Percentiles rank a stretch among this genome's conserved stretches.
phyloP scores from a whole-genome alignment of 2,113 vertebrate genomes.

The Neogobius melanostomus region DNA sequence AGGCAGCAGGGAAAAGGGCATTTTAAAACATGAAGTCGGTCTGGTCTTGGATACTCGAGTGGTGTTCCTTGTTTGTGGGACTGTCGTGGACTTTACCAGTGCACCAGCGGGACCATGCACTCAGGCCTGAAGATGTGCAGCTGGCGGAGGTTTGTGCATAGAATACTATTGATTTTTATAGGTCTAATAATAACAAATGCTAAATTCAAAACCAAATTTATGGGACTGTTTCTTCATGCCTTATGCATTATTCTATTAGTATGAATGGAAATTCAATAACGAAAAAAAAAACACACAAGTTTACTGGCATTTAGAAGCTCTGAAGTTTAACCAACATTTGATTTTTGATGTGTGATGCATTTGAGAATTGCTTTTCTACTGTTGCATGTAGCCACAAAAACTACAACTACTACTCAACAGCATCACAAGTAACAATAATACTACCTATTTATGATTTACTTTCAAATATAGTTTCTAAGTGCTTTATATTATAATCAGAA shows the following conservation, averaged over 20 bases:
- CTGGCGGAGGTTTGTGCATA: conserved; percentile 68
- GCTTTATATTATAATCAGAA: no score
- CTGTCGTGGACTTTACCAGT: conserved; percentile 48
- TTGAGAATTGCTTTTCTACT: background rate
- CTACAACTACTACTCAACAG: no score
- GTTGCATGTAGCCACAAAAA: no score
- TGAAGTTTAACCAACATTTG: background rate
- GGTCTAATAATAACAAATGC: background rate
- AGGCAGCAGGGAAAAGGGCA: conserved; percentile 25
- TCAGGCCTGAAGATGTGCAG: conserved; percentile 45
- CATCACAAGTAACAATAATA: no score
- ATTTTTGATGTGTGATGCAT: background rate
- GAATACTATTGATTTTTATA: background rate
- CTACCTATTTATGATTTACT: no score
- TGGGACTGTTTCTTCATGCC: background rate
- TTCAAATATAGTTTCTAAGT: no score
- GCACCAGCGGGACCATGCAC: conserved; percentile 17
- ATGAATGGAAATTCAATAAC: background rate
- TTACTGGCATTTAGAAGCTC: background rate
- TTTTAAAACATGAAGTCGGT: conserved; percentile 57
- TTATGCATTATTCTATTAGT: background rate
- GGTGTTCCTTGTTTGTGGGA: conserved; percentile 46
- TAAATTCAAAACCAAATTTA: background rate
- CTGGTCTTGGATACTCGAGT: conserved; percentile 38
- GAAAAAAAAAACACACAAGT: background rate